Evolutionary conservation across 2,888 invertebrate genomes (phyloP), one percentile per base, ranked within the genome.

Genomic region (Fragum whitleyi): DNA sequence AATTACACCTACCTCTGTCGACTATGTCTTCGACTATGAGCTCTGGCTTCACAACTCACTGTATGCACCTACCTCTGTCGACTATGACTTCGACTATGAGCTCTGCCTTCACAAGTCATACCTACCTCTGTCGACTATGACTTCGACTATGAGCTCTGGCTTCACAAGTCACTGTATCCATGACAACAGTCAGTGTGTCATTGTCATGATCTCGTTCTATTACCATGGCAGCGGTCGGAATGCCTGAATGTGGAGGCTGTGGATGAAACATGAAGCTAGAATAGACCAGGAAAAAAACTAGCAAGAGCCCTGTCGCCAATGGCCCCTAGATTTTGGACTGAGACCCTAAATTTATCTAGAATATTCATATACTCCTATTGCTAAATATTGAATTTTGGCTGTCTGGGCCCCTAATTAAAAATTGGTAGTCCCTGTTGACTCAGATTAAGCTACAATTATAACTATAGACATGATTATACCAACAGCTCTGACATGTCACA

Each of bases 181-280:
- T 87, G 61, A 91, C 88, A 72, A 91, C 88, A 29, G 90, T 90
- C 0, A 89, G 86, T 32, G 90, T 87, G 29, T 89, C 89, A 71
- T 87, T 80, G 21, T 88, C 88, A 74, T 91, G 89, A 51, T 91
- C 89, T 57, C 85, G 80, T 36, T 90, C 89, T 51, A 90, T 85
- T 32, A 89, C 89, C 77, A 89, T 85, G 16, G 90, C 86, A 28
- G 89, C 86, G 36, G 88, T 83, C 16, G 88, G 87, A 32, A 62
- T 62, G 14, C 62, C 62, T 16, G 62, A 11, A n/a, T 32, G 62
- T 19, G 62, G n/a, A 9, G 29, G 19, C 62, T 62, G 62, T 9
- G 26, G 16, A 16, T 1, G 26, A 6, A 23, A 16, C 26, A 59
- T 5, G 32, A 36, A 36, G 32, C 32, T n/a, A n/a, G n/a, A n/a